Evolutionary conservation across 2,113 vertebrate genomes (phyloP), one percentile per base, ranked within the genome.

Genomic region (Aspiorhynchus laticeps): DNA sequence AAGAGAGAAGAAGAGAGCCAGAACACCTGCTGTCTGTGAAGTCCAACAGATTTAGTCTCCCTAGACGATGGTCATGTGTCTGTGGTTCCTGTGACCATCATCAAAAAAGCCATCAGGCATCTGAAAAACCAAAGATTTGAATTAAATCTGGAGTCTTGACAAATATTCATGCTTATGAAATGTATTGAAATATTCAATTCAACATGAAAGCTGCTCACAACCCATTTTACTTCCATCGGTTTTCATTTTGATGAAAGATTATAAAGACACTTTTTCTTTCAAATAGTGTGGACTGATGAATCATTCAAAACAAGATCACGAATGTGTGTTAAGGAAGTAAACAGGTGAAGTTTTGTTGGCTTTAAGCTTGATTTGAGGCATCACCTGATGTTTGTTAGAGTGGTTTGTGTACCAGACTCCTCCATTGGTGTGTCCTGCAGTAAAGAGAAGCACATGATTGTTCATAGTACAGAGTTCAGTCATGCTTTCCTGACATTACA

Each of bases 61-160:
- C 92, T 24, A 95, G 19, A 95, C 94, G 3, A 93, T 91, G 41
- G 95, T 95, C 24, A 85, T 77, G 56, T 95, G 95, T 92, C 94
- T 93, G 85, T 95, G 93, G 80, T 93, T 95, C 38, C 4, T 90
- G 48, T 83, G 43, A 9, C 61, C 88, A 1, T 59, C 24, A 7
- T 83, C 74, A 19, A 51, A 83, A 33, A 71, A 14, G 1, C 4
- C 24, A 78, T 59, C 31, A 48, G 2, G 24, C 7, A 5, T 38
- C 31, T 84, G 69, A 74, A 74, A 74, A 74, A 38, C 1, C 28
- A 74, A 38, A 56, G 4, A 33, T 21, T 12, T 51, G 38, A 6
- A 33, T 83, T 43, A 71, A 15, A 81, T 46, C 2, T 59, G 10
- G 2, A 80, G 7, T 63, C 36, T 41, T 80, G 31, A 33, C 9